Evolutionary conservation across 2,113 vertebrate genomes (phyloP).

Genomic region (Gobius niger): DNA sequence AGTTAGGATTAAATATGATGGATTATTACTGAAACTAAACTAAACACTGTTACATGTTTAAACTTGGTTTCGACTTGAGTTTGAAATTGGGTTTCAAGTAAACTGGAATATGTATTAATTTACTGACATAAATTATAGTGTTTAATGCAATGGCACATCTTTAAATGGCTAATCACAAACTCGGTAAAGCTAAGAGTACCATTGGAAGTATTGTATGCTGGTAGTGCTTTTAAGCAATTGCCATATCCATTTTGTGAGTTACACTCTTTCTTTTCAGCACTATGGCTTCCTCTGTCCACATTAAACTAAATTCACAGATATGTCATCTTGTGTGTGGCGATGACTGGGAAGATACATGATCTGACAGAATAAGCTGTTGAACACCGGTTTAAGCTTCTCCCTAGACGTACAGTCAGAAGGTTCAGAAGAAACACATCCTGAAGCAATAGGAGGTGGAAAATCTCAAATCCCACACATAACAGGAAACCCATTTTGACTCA

Average conservation of each 20-base stretch:
- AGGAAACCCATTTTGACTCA: background rate
- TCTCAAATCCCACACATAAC: background rate
- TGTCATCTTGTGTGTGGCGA: background rate
- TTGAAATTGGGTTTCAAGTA: too few relatives aligned
- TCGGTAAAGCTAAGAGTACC: too few relatives aligned
- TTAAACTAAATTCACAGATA: background rate
- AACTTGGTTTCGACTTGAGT: too few relatives aligned
- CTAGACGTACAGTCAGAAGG: background rate
- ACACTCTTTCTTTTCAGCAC: background rate
- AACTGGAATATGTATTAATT: too few relatives aligned
- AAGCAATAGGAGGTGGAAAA: background rate
- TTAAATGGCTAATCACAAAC: too few relatives aligned
- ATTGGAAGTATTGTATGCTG: too few relatives aligned
- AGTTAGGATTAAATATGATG: too few relatives aligned
- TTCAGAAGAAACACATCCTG: conserved; percentile 3
- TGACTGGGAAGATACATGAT: conserved; percentile 1
- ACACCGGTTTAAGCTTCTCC: background rate
- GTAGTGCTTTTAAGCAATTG: background rate
- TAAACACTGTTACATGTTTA: too few relatives aligned
- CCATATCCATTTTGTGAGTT: background rate
- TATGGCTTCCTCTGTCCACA: background rate
- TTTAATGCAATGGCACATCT: too few relatives aligned
- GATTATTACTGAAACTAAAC: too few relatives aligned
- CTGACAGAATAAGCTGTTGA: background rate
- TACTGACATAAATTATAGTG: too few relatives aligned